Conservation (phyloP, 2,888 invertebrate genomes). For the Euplagia quadripunctaria region DNA sequence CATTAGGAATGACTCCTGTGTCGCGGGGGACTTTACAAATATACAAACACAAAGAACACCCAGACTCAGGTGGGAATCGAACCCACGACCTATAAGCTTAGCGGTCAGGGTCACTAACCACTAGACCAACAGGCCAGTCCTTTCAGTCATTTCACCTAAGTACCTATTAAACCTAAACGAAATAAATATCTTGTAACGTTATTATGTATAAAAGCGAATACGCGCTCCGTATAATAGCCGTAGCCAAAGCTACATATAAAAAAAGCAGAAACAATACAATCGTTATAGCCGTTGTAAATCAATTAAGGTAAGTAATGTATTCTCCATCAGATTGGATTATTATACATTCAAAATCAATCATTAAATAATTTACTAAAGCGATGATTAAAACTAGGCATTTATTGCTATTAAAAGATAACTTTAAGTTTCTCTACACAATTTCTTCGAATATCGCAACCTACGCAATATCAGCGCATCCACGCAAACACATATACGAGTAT, state of each 20-base stretch:
- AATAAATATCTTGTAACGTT: background rate
- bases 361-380: background rate
- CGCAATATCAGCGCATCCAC: slow-evolving; percentile 57
- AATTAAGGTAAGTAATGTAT: background rate
- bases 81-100: too few species aligned
- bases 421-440: background rate
- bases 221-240: background rate
- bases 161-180: background rate
- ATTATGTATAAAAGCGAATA: background rate
- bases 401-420: background rate
- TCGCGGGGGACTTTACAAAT: too few species aligned
- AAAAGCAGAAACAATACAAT: background rate
- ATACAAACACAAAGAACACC: too few species aligned
- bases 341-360: background rate
- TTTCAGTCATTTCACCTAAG: too few species aligned
- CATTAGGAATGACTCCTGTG: too few species aligned
- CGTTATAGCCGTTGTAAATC: background rate
- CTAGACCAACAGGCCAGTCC: too few species aligned
- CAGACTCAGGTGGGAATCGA: too few species aligned
- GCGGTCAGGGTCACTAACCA: too few species aligned
- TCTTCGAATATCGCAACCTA: slow-evolving; percentile 48
- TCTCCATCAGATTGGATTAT: background rate
- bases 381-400: background rate
- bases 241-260: background rate
- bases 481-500: slow-evolving; percentile 47